Evolutionary conservation across 2,888 invertebrate genomes (phyloP), one percentile per base, ranked within the genome.

Genomic region (Ligdia adustata): DNA sequence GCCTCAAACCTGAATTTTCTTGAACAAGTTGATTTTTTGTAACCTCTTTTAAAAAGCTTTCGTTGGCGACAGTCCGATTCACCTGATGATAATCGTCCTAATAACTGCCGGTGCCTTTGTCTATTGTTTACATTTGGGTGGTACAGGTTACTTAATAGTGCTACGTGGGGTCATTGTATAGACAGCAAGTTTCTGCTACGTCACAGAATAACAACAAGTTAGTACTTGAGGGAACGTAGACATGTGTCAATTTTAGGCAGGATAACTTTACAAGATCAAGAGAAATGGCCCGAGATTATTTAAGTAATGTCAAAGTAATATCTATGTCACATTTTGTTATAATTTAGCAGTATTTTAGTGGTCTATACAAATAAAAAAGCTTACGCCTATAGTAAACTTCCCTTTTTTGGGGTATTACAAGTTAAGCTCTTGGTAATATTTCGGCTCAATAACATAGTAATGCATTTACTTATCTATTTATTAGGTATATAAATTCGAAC

Each of bases 101-200:
- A 84, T 83, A 84, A 76, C 73, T 38, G 62, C 62, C 84, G 89
- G 87, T 64, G 55, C 70, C 82, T 90, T 90, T 89, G 88, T 82
- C 89, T 75, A 90, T 90, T 90, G 90, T 88, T 87, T 90, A 87
- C 88, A 85, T 84, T 83, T 74, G 88, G 88, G 84, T 80, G 76
- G 76, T 59, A 26, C 28, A 49, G 48, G 6, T 49, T 32, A 38
- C 6, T 2, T 18, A 11, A 9, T 14, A 40, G 63, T 34, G 6
- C 16, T 75, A 87, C 89, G 87, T 85, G 88, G 76, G 80, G n/a
- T n/a, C 31, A 44, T 12, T 26, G 44, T 3, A 29, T 31, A 31
- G 2, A 0, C 9, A 3, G 4, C 9, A 29, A 28, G 18, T 11
- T 1, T 4, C 27, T 5, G 9, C 1, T 18, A 34, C 20, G 9